phyloP scores from a whole-genome alignment of 2,113 vertebrate genomes.

The Pipa parva region DNA sequence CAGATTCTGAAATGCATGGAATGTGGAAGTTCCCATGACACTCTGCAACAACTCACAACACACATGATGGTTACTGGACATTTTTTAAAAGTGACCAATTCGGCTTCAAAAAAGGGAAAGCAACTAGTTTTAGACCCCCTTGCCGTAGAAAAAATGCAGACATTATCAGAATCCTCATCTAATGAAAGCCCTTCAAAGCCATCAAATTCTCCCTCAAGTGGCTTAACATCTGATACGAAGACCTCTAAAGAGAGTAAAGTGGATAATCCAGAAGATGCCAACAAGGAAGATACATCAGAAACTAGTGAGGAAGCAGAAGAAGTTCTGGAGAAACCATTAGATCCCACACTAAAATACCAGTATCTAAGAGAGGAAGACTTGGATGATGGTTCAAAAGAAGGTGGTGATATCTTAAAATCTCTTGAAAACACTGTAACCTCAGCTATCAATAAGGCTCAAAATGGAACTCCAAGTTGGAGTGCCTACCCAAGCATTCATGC shows the following conservation, averaged over 20 bases:
- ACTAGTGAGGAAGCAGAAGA: conserved; percentile 81
- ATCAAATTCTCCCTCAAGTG: conserved; percentile 70
- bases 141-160: conserved; percentile 93
- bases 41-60: conserved; percentile 92
- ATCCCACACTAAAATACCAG: conserved; percentile 85
- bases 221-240: conserved; percentile 61
- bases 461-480: conserved; percentile 83
- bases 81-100: conserved; percentile 96
- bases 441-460: conserved; percentile 78
- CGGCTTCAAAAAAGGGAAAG: conserved; percentile 95
- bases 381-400: conserved; percentile 85
- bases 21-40: conserved; percentile 94
- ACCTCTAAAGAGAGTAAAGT: conserved; percentile 73
- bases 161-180: conserved; percentile 70
- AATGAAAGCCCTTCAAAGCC: conserved; percentile 67
- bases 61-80: conserved; percentile 99
- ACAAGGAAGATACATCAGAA: conserved; percentile 64
- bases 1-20: conserved; percentile 98
- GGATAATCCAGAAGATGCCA: conserved; percentile 63
- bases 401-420: conserved; percentile 95
- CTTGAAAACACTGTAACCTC: conserved; percentile 88
- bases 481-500: conserved; percentile 96
- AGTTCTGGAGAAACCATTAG: conserved; percentile 73
- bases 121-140: conserved; percentile 89
- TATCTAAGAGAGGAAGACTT: conserved; percentile 94